Base-by-base conservation (phyloP, 2,888 invertebrate genomes). In the Meghimatium bilineatum region DNA sequence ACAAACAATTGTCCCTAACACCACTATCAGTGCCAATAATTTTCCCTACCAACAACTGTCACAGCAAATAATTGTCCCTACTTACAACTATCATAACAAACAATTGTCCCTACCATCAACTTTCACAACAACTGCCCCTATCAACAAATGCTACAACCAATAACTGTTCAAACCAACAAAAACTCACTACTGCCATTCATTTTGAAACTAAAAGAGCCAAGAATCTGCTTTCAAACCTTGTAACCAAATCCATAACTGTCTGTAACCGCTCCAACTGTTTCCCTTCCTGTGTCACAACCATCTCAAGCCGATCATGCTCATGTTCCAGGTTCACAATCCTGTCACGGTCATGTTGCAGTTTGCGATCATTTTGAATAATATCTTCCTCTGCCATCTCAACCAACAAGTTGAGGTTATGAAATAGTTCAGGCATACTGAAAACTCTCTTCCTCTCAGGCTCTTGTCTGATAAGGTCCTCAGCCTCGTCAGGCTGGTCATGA, bases 341-440 rank as follows among this genome's bases (percentile, higher is more conserved):
- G 91, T 99, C 98, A 89, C 96, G 96, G 14, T 97, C 96, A 87
- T 96, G 95, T 77, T 96, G 95, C 3, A 96, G 95, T 84, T 92
- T 92, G 82, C 92, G 89, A 84, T 93, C 92, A 87, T 93, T 93
- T 36, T 90, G 95, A 82, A 99, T 96, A 81, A 99, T 99, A 88
- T 98, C 97, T 94, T 98, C 97, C 94, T 99, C 99, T 86, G 98
- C 97, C 94, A 97, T 96, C 87, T 98, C 97, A 0, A 99, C 96
- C 88, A 99, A 95, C 26, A 99, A 94, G 92, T 97, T 96, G 67
- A 99, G 94, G 94, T 99, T 99, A 92, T 99, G 97, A 87, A 96
- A 95, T 5, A 99, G 95, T 93, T 99, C 98, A 0, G 99, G 98
- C 87, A 99, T 92, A 85, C 95, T 94, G 91, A 95, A 95, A 23